phyloP scores from a whole-genome alignment of 2,888 invertebrate genomes.

The Callyntrura guangdongensis region DNA sequence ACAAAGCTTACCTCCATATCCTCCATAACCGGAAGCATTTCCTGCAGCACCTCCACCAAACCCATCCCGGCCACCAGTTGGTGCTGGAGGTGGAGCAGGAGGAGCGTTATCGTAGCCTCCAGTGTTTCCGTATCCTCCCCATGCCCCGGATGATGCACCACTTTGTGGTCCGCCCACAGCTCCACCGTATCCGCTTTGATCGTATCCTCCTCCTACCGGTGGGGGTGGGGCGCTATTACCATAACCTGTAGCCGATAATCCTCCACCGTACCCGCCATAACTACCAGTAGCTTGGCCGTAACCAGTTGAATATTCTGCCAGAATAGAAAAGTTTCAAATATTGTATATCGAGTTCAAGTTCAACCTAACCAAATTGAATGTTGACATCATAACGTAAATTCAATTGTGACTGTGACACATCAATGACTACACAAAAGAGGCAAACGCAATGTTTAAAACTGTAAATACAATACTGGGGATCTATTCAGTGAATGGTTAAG shows the following conservation, averaged over 20 bases:
- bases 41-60: slow-evolving; percentile 71
- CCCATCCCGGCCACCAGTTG: slow-evolving; percentile 45
- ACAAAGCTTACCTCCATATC: slow-evolving; percentile 68
- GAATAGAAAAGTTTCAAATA: background rate
- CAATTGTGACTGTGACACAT: too few relatives aligned
- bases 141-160: slow-evolving; percentile 69
- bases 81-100: slow-evolving; percentile 53
- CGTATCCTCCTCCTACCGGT: slow-evolving; percentile 77
- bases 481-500: too few relatives aligned
- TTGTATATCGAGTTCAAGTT: too few relatives aligned
- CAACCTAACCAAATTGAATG: background rate
- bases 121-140: slow-evolving; percentile 72
- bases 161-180: slow-evolving; percentile 65
- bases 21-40: slow-evolving; percentile 69
- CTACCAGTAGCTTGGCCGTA: slow-evolving; percentile 75
- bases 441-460: too few relatives aligned
- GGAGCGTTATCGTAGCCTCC: slow-evolving; percentile 69
- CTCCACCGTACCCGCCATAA: slow-evolving; percentile 70
- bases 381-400: too few relatives aligned
- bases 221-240: slow-evolving; percentile 75
- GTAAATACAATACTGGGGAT: too few relatives aligned
- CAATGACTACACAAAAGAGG: too few relatives aligned
- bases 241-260: slow-evolving; percentile 64
- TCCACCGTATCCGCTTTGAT: slow-evolving; percentile 74
- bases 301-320: slow-evolving; percentile 76